Evolutionary conservation across 2,797 vertebrate genomes (phyloP).

Genomic region (Sebastes elongatus): DNA sequence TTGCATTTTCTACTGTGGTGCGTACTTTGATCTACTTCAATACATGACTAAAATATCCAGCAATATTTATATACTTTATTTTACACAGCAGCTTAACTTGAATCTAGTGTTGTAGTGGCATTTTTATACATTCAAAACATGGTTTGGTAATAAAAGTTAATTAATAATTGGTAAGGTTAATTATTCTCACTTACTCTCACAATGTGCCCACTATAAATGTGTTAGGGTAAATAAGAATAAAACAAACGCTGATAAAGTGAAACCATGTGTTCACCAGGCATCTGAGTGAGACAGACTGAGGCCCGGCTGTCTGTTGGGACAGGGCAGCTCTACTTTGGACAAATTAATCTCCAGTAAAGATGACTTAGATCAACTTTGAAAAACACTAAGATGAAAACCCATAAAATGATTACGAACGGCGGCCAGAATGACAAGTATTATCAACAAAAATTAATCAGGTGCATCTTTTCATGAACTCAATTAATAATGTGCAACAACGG

Average conservation of each 20-base stretch:
- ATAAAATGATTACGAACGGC: constrained; percentile 98
- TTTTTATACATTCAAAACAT: constrained; percentile 9
- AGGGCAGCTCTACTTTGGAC: constrained; percentile 76
- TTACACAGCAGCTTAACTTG: neutral
- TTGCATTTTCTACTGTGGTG: neutral
- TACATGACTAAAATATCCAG: constrained; percentile 3
- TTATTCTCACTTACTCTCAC: constrained; percentile 23
- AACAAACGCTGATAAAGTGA: constrained; percentile 44
- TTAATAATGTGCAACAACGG: constrained; percentile 99
- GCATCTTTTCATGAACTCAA: constrained; percentile 99
- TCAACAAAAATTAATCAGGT: constrained; percentile 99
- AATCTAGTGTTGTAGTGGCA: neutral
- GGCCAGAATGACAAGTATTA: constrained; percentile 99
- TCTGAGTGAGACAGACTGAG: constrained; percentile 69
- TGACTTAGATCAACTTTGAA: constrained; percentile 98
- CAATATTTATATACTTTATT: neutral
- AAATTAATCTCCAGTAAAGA: constrained; percentile 91
- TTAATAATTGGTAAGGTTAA: constrained; percentile 41
- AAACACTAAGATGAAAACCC: constrained; percentile 94
- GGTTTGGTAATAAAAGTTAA: constrained; percentile 30
- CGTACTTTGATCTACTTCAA: neutral
- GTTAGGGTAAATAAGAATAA: constrained; percentile 26
- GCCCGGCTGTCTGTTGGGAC: constrained; percentile 64
- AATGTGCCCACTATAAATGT: constrained; percentile 18
- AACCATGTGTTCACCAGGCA: constrained; percentile 28